Conservation (phyloP, 2,113 vertebrate genomes). For the Axis porcinus region DNA sequence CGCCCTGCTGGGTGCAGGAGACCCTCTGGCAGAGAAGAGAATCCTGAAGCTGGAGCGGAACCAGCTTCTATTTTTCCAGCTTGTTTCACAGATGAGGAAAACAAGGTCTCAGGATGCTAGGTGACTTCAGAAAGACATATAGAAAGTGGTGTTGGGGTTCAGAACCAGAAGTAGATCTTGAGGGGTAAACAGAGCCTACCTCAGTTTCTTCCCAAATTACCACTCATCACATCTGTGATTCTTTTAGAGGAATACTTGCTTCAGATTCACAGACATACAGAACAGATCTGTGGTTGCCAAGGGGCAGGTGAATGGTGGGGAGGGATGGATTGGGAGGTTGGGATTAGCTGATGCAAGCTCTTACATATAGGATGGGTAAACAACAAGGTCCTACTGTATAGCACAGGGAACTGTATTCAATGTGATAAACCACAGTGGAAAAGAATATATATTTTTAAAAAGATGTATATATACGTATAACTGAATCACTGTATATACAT, state of each 20-base stretch:
- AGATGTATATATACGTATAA: neutral
- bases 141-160: neutral
- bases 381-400: neutral
- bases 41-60: neutral
- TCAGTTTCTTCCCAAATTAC: neutral
- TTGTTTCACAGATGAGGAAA: neutral
- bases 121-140: neutral
- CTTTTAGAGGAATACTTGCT: neutral
- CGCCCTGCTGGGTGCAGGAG: neutral
- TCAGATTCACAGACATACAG: neutral
- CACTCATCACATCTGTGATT: neutral
- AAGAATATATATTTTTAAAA: neutral
- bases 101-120: neutral
- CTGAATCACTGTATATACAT: neutral
- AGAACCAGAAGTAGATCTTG: neutral
- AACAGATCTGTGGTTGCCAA: neutral
- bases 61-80: neutral
- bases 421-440: neutral
- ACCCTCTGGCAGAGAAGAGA: neutral
- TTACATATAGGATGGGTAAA: neutral
- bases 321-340: neutral
- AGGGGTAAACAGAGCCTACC: neutral
- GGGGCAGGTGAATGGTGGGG: neutral
- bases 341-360: neutral
- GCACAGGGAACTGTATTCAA: neutral